A percentile compares a stretch with the other conserved stretches of the same genome.
Evolutionary conservation across 2,113 vertebrate species (phyloP).

Genomic region (Myotis yumanensis): DNA sequence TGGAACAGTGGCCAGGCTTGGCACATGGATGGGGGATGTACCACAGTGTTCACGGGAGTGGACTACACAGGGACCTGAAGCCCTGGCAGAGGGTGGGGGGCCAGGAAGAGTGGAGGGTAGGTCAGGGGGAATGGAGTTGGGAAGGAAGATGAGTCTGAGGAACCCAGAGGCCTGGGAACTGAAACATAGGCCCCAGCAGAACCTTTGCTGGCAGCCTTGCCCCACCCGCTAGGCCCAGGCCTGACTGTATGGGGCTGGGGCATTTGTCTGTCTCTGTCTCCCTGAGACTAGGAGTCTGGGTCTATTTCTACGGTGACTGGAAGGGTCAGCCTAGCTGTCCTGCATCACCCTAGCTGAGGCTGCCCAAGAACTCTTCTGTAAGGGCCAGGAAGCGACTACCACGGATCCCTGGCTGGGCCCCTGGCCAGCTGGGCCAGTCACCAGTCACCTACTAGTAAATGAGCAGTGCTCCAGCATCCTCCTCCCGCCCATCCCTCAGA

Average conservation of each 20-base stretch:
- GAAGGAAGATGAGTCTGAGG: background rate
- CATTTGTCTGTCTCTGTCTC: background rate
- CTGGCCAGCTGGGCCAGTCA: background rate
- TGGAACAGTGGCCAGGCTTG: background rate
- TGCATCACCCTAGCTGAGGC: background rate
- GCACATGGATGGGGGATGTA: no score
- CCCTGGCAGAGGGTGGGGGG: no score
- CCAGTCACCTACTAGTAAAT: background rate
- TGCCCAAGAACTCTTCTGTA: background rate
- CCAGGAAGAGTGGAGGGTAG: background rate
- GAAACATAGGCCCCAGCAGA: background rate
- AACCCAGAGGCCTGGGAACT: background rate
- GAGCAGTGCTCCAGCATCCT: background rate
- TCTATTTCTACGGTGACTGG: background rate
- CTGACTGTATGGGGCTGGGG: background rate
- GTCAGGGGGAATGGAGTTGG: background rate
- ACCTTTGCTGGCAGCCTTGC: background rate
- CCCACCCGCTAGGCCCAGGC: background rate
- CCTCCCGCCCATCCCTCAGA: background rate
- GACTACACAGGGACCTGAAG: background rate
- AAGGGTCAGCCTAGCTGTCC: background rate
- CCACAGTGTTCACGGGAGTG: background rate
- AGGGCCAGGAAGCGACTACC: background rate
- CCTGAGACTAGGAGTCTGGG: background rate
- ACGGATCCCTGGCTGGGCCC: background rate